These are phyloP conservation scores for Boloria selene DNA, from an alignment of 2,888 invertebrate genomes.

Conservation along the genomic window DNA sequence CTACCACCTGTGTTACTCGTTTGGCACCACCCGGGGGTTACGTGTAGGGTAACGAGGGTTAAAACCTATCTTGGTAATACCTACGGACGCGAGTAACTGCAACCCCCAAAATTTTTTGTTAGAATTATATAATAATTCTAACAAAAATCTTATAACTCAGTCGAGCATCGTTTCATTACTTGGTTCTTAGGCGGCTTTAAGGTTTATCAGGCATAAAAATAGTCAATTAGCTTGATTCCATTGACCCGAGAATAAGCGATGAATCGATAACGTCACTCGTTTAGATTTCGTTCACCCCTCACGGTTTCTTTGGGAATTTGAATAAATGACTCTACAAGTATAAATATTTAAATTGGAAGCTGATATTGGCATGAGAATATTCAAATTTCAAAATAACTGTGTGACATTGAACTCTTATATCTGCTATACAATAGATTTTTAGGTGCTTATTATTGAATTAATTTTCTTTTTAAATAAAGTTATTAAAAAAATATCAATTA, in stretches of 20 bases:
- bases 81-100: too few species aligned
- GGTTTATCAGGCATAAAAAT: conserved; percentile 37
- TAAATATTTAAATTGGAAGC: conserved; percentile 1
- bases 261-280: conserved; percentile 33
- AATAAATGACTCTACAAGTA: conserved; percentile 29
- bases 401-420: background rate
- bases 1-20: too few species aligned
- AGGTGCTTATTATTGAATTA: too few species aligned
- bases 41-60: too few species aligned
- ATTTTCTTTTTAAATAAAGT: too few species aligned
- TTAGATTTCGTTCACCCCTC: conserved; percentile 28
- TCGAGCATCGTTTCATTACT: background rate
- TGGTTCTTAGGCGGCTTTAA: conserved; percentile 1
- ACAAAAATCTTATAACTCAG: conserved; percentile 2
- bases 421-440: too few species aligned
- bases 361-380: background rate
- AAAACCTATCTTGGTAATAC: too few species aligned
- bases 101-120: too few species aligned
- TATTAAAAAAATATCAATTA: too few species aligned
- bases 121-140: background rate
- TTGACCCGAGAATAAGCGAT: conserved; percentile 32
- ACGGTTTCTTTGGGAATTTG: conserved; percentile 21
- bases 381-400: background rate
- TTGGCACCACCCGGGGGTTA: too few species aligned
- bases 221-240: conserved; percentile 41